Conservation (phyloP, 2,113 vertebrate genomes). For the Haliaeetus leucogaster region DNA sequence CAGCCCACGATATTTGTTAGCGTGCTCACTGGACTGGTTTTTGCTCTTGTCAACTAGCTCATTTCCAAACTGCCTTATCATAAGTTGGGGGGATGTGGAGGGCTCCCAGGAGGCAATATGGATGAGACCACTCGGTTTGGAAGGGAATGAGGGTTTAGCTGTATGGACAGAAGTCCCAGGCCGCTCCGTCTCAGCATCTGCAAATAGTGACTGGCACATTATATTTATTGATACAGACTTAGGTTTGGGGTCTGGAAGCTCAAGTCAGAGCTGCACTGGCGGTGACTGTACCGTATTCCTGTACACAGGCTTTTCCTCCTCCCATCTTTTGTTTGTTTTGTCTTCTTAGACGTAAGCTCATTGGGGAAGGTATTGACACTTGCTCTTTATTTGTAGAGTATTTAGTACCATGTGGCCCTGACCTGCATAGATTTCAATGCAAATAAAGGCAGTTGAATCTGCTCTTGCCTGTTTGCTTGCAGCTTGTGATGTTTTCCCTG, state of each 20-base stretch:
- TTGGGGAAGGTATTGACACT: not conserved
- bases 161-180: not conserved
- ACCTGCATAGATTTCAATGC: not conserved
- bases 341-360: not conserved
- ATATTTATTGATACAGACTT: not conserved
- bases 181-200: not conserved
- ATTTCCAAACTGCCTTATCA: not conserved
- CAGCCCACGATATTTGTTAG: not conserved
- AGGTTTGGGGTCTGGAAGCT: not conserved
- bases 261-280: not conserved
- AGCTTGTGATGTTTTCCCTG: not conserved
- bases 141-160: not conserved
- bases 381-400: not conserved
- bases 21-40: not conserved
- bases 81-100: not conserved
- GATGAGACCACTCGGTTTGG: not conserved
- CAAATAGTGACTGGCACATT: not conserved
- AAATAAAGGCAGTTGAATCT: not conserved
- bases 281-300: not conserved
- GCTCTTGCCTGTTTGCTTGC: not conserved
- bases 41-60: not conserved
- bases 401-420: not conserved
- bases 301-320: not conserved
- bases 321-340: not conserved
- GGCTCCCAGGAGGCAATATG: not conserved